These are phyloP conservation scores for Phalera bucephala DNA, from an alignment of 2,888 invertebrate species.

Conservation along the genomic window DNA sequence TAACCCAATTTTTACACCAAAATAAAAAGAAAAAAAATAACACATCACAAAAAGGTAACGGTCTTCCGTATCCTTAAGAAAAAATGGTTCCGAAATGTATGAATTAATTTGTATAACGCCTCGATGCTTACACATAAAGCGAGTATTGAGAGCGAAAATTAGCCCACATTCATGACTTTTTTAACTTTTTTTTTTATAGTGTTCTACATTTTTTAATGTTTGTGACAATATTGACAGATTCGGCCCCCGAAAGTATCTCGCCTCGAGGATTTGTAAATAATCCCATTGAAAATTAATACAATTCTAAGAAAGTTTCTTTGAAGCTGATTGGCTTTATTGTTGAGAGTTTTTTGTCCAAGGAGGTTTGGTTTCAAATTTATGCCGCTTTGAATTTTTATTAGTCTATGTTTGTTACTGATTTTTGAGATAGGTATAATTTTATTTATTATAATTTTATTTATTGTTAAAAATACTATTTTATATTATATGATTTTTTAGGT, in stretches of 20 bases:
- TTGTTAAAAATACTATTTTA: too few relatives aligned
- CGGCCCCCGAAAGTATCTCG: slow-evolving; percentile 49
- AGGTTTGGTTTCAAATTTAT: slow-evolving; percentile 51
- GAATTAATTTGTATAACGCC: slow-evolving; percentile 80
- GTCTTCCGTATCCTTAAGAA: slow-evolving; percentile 59
- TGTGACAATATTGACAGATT: slow-evolving; percentile 81
- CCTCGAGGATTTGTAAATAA: slow-evolving; percentile 77
- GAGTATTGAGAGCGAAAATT: slow-evolving; percentile 79
- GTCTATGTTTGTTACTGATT: slow-evolving; percentile 22
- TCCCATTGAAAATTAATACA: slow-evolving; percentile 78
- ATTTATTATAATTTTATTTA: too few relatives aligned
- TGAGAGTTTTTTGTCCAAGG: slow-evolving; percentile 57
- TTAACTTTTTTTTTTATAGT: slow-evolving; percentile 43
- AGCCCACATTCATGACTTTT: slow-evolving; percentile 69
- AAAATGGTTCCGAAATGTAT: slow-evolving; percentile 43
- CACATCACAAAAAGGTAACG: slow-evolving; percentile 68
- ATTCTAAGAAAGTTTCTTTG: slow-evolving; percentile 54
- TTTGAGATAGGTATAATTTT: too few relatives aligned
- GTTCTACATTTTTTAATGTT: slow-evolving; percentile 49
- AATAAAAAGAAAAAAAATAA: slow-evolving; percentile 69
- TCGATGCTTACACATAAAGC: slow-evolving; percentile 76
- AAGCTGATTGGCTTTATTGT: slow-evolving; percentile 76
- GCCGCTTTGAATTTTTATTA: slow-evolving; percentile 45
- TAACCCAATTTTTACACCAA: slow-evolving; percentile 82
- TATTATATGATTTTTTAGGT: too few relatives aligned